Percentiles rank a stretch among this genome's conserved stretches.
Conservation (phyloP, 2,113 vertebrate species). For the Propithecus coquereli region DNA sequence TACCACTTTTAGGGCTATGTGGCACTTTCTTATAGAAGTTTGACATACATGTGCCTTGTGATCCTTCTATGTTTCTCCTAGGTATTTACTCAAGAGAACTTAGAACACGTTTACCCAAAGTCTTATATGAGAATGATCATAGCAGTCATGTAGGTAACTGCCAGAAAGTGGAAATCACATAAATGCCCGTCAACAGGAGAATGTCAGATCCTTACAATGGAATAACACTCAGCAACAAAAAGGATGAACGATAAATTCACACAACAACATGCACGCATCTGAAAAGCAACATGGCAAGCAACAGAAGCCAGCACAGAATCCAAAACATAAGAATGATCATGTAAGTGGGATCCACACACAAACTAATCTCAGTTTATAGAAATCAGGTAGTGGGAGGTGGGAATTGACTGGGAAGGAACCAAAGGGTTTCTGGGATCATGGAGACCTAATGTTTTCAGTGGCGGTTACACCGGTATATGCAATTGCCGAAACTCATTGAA, state of each 20-base stretch:
- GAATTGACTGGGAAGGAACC: neutral
- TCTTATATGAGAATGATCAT: neutral
- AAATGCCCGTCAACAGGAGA: neutral
- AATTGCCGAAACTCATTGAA: neutral
- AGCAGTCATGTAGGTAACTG: neutral
- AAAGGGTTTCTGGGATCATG: neutral
- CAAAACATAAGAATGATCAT: neutral
- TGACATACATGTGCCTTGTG: neutral
- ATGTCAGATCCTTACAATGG: neutral
- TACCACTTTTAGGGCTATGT: neutral
- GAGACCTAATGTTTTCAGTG: neutral
- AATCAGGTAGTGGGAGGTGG: neutral
- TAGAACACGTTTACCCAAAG: neutral
- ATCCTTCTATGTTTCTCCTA: neutral
- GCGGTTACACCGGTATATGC: neutral
- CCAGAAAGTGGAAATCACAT: neutral
- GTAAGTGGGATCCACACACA: neutral
- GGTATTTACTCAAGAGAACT: neutral
- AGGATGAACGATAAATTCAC: neutral
- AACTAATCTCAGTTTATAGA: neutral
- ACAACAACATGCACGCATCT: neutral
- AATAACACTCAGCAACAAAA: neutral
- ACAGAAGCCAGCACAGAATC: neutral
- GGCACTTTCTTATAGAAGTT: neutral
- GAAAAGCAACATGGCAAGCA: neutral